A percentile compares a stretch with the other conserved stretches of the same genome.
phyloP scores from a whole-genome alignment of 2,797 vertebrate genomes.

The Glyptemys insculpta region DNA sequence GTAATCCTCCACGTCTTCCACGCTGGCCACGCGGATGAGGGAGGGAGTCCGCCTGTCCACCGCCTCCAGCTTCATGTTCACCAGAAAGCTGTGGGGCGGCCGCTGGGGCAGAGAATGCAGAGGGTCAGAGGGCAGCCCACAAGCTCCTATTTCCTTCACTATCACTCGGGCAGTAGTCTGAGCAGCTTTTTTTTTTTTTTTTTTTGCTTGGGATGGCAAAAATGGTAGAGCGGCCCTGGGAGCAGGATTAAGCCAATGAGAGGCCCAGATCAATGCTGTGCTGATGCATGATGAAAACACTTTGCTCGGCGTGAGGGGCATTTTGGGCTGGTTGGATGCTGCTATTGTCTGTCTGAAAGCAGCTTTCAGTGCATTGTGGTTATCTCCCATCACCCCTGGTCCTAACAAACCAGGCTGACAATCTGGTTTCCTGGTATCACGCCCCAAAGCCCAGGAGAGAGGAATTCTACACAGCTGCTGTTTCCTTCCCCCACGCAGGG shows the following conservation, averaged over 20 bases:
- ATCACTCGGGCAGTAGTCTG: neutral
- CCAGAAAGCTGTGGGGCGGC: constrained; percentile 91
- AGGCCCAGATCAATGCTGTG: neutral
- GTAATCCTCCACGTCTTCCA: constrained; percentile 94
- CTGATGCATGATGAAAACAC: neutral
- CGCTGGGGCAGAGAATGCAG: constrained; percentile 80
- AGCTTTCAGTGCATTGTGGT: neutral
- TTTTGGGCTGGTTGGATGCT: neutral
- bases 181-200: no score
- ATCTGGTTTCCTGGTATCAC: neutral
- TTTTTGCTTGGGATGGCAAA: no score
- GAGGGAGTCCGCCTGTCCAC: constrained; percentile 95
- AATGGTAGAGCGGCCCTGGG: no score
- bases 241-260: fast-evolving
- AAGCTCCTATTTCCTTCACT: neutral
- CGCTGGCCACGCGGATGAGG: constrained; percentile 92
- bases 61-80: constrained; percentile 95
- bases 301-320: neutral
- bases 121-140: neutral
- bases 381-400: neutral
- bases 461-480: neutral
- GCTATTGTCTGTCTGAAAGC: neutral
- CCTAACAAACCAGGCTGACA: neutral
- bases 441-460: neutral
- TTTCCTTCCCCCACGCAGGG: neutral